These are phyloP conservation scores for Herpetotheres cachinnans DNA, from an alignment of 2,113 vertebrate species.

Conservation along the genomic window DNA sequence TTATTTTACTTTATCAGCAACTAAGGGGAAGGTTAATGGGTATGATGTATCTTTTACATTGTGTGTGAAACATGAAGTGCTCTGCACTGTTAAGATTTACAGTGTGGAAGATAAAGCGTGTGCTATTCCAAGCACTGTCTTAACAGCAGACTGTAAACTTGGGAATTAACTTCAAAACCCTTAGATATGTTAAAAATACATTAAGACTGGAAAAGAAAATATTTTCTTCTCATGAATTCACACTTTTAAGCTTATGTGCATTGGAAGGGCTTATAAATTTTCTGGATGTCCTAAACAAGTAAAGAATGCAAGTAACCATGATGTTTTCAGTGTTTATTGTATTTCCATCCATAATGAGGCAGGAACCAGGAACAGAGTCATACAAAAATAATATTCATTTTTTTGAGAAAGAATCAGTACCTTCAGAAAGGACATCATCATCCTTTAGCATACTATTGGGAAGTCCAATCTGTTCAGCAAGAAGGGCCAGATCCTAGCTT, in stretches of 20 bases:
- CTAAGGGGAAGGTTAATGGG: slow-evolving; percentile 72
- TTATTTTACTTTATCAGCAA: slow-evolving; percentile 76
- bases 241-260: neutral
- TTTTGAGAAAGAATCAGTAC: neutral
- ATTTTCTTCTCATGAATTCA: neutral
- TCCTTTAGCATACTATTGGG: neutral
- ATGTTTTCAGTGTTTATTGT: neutral
- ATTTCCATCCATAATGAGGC: neutral
- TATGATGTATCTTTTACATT: slow-evolving; percentile 67
- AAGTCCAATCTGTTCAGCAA: neutral
- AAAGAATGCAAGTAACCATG: neutral
- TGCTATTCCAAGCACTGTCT: slow-evolving; percentile 46
- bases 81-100: slow-evolving; percentile 63
- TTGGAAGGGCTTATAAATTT: neutral
- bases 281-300: neutral
- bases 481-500: neutral
- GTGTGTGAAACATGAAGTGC: slow-evolving; percentile 60
- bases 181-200: slow-evolving; percentile 36
- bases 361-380: neutral
- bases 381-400: neutral
- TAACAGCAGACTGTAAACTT: slow-evolving; percentile 36
- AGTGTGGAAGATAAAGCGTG: slow-evolving; percentile 45
- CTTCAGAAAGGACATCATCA: neutral
- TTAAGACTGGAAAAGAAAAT: slow-evolving; percentile 5
- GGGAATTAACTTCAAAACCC: slow-evolving; percentile 30